These are phyloP conservation scores for Melieria omissa DNA, from an alignment of 2,888 invertebrate species.

Conservation along the genomic window DNA sequence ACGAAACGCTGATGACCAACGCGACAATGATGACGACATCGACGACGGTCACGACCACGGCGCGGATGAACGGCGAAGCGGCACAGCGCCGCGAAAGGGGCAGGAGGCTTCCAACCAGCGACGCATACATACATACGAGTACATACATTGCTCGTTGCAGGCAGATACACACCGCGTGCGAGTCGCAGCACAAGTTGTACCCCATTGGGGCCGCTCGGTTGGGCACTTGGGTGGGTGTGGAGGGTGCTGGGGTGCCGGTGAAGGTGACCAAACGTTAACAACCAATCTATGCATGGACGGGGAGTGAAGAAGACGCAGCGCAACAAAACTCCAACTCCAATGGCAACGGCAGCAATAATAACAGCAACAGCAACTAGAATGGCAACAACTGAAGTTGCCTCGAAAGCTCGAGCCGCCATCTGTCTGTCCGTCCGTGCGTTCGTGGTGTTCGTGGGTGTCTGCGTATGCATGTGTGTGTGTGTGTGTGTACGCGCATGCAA, in stretches of 20 bases:
- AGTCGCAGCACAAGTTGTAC: too few relatives aligned
- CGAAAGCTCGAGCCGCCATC: too few relatives aligned
- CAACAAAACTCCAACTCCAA: neutral
- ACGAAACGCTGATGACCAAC: conserved; percentile 18
- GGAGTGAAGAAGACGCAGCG: too few relatives aligned
- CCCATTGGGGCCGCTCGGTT: too few relatives aligned
- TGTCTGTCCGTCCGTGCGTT: too few relatives aligned
- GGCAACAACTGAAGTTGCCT: neutral
- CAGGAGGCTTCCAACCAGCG: too few relatives aligned
- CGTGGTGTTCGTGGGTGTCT: neutral
- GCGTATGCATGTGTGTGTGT: neutral
- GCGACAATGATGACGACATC: neutral
- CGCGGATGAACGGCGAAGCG: too few relatives aligned
- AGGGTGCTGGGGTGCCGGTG: conserved; percentile 4
- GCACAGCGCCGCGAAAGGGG: too few relatives aligned
- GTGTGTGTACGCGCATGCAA: conserved; percentile 13
- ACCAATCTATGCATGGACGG: neutral
- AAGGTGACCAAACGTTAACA: conserved; percentile 29
- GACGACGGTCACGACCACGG: neutral
- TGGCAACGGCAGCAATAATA: conserved; percentile 10
- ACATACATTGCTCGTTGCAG: neutral
- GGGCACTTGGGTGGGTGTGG: neutral
- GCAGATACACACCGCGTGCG: too few relatives aligned
- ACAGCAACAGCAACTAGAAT: conserved; percentile 7
- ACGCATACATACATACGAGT: neutral